A percentile compares a stretch with the other conserved stretches of the same genome.
Conservation (phyloP, 2,113 vertebrate genomes). For the Canis aureus region DNA sequence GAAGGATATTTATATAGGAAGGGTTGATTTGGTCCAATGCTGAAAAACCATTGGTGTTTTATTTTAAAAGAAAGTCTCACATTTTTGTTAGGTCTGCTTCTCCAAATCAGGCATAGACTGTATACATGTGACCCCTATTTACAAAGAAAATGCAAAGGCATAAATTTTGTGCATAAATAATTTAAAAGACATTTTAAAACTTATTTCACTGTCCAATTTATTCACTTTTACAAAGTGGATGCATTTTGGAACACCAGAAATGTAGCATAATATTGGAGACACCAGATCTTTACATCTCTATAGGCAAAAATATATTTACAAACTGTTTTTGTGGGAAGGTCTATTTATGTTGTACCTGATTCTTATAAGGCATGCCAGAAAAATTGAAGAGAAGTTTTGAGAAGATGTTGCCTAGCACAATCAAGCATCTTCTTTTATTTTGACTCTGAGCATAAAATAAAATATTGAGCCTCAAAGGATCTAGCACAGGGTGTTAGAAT, state of each 20-base stretch:
- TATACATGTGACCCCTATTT: neutral
- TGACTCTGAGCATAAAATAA: neutral
- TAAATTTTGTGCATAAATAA: conserved; percentile 14
- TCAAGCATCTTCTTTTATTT: neutral
- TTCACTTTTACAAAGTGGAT: neutral
- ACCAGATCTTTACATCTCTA: neutral
- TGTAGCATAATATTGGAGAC: neutral
- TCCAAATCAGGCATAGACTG: neutral
- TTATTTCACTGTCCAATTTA: neutral
- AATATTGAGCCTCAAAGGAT: neutral
- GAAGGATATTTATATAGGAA: neutral
- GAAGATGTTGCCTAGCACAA: neutral
- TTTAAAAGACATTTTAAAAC: neutral
- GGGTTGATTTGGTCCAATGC: neutral
- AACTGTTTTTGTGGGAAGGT: neutral
- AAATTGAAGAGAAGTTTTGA: neutral
- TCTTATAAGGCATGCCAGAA: neutral
- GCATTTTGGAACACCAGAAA: neutral
- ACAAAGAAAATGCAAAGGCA: neutral
- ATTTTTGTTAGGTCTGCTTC: neutral
- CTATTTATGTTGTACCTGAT: conserved; percentile 36
- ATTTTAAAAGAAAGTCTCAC: neutral
- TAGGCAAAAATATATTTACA: neutral
- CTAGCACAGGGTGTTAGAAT: neutral
- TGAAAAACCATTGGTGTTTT: neutral